A percentile compares a stretch with the other conserved stretches of the same genome.
Conservation (phyloP, 2,888 invertebrate species). For the Papilio elwesi region DNA sequence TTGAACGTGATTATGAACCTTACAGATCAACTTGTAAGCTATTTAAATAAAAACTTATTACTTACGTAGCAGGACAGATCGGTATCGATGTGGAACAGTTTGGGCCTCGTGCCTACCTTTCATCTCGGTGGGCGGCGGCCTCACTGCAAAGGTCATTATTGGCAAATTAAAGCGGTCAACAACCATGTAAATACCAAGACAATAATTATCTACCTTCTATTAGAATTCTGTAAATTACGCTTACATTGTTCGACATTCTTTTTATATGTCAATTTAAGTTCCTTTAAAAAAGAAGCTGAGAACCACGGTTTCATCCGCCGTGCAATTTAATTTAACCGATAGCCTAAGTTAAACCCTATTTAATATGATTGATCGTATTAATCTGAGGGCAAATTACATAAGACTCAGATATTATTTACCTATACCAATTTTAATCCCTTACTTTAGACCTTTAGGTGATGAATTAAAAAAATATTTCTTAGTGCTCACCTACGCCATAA, state of each 20-base stretch:
- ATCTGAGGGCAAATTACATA: too few species aligned
- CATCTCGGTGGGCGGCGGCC: conserved; percentile 52
- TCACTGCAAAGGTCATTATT: conserved; percentile 53
- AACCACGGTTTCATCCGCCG: too few species aligned
- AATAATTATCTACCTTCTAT: conserved; percentile 35
- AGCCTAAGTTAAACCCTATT: too few species aligned
- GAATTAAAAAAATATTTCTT: too few species aligned
- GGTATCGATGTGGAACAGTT: conserved; percentile 56
- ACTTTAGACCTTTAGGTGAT: too few species aligned
- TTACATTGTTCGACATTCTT: conserved; percentile 4
- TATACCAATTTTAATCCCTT: too few species aligned
- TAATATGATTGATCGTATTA: too few species aligned
- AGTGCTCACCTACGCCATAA: too few species aligned
- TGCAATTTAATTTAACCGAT: too few species aligned
- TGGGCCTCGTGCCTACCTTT: conserved; percentile 51
- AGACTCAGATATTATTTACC: too few species aligned
- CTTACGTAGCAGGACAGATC: conserved; percentile 59
- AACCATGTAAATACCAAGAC: conserved; percentile 41
- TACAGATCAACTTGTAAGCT: conserved; percentile 52
- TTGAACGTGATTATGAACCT: too few species aligned
- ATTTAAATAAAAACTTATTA: conserved; percentile 66
- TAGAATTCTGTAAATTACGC: conserved; percentile 19
- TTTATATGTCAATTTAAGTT: conserved; percentile 22
- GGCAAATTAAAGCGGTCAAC: conserved; percentile 48
- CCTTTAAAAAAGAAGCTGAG: too few species aligned